Evolutionary conservation across 1,140 invertebrate genomes (phyloP).

Genomic region (Drosophila orosa): DNA sequence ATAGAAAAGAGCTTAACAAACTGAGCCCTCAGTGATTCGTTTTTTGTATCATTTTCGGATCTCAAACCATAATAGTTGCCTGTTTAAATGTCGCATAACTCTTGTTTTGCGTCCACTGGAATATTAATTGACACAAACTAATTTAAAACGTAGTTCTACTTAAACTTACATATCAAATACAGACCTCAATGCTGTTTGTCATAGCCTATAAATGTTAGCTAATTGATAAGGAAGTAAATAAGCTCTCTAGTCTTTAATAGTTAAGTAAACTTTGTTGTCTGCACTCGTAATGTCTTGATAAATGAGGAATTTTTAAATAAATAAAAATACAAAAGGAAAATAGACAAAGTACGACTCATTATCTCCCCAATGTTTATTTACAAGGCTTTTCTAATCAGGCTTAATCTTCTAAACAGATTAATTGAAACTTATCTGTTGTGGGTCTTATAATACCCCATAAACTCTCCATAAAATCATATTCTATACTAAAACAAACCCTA

Average conservation of each 20-base stretch:
- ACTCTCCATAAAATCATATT: too few species aligned
- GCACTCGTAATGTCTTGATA: not conserved
- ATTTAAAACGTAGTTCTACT: not conserved
- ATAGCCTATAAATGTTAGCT: not conserved
- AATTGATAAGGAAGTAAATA: not conserved
- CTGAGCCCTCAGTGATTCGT: too few species aligned
- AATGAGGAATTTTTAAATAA: not conserved
- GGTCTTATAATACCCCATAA: too few species aligned
- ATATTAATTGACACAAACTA: not conserved
- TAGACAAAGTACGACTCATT: not conserved
- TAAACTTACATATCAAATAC: conserved; percentile 6
- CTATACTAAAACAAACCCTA: not conserved
- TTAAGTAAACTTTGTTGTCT: conserved; percentile 17
- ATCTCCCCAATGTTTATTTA: not conserved
- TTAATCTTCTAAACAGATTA: not conserved
- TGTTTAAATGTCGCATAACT: too few species aligned
- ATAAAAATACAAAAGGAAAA: not conserved
- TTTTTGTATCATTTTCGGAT: too few species aligned
- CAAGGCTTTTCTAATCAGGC: not conserved
- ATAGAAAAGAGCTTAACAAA: too few species aligned
- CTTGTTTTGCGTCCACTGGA: too few species aligned
- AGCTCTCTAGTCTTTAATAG: conserved; percentile 6
- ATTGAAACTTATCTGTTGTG: not conserved
- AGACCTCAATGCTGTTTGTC: not conserved
- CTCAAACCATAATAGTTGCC: too few species aligned